Conservation (phyloP, 2,113 vertebrate genomes). For the Pseudorectes ferrugineus region DNA sequence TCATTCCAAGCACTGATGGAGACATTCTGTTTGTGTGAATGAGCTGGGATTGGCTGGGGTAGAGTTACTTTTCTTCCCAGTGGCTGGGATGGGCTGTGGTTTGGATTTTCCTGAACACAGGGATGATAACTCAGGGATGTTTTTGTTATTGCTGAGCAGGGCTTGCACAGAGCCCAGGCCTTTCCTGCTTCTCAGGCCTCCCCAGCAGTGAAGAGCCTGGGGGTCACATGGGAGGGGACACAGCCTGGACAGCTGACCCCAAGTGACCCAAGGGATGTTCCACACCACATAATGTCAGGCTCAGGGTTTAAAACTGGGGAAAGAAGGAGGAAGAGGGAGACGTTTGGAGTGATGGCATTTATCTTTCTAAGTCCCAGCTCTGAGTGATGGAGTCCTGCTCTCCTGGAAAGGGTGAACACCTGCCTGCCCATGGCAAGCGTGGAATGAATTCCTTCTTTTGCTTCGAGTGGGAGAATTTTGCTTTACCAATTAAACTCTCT, state of each 20-base stretch:
- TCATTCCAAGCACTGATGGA: background rate
- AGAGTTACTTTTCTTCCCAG: accelerated
- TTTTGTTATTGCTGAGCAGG: background rate
- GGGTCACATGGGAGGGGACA: background rate
- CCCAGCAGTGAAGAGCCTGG: background rate
- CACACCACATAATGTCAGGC: accelerated
- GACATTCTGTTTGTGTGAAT: background rate
- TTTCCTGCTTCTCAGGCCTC: background rate
- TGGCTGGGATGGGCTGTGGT: background rate
- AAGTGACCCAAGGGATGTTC: background rate
- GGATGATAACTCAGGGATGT: background rate
- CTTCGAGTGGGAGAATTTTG: background rate
- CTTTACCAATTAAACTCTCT: background rate
- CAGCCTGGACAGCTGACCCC: background rate
- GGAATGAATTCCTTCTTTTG: background rate
- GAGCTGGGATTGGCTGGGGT: background rate
- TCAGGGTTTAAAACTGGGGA: background rate
- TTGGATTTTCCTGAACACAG: background rate
- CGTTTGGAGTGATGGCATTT: background rate
- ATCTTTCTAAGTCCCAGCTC: background rate
- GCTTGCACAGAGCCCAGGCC: no score
- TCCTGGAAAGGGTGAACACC: background rate
- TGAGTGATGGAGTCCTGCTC: background rate
- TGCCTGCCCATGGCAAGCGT: background rate
- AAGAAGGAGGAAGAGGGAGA: background rate